These are phyloP conservation scores for Nothobranchius kuhntae DNA, from an alignment of 2,113 vertebrate species.

Conservation along the genomic window DNA sequence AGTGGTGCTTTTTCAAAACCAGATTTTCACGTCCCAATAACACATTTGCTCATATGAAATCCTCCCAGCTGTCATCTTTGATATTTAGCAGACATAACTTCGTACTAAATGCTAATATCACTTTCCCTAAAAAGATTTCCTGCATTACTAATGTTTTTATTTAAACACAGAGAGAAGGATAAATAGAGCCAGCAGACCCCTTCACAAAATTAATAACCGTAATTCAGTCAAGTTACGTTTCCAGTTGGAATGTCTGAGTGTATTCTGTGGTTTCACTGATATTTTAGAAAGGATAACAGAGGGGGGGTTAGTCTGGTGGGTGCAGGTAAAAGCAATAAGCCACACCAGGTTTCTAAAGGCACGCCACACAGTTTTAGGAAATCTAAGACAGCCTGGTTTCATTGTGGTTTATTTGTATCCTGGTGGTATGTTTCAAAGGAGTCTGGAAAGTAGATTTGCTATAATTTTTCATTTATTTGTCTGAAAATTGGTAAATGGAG, in stretches of 20 bases:
- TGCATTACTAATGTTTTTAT: slow-evolving; percentile 38
- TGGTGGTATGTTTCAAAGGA: slow-evolving; percentile 36
- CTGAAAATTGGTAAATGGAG: slow-evolving; percentile 10
- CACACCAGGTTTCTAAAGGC: slow-evolving; percentile 14
- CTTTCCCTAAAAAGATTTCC: slow-evolving; percentile 35
- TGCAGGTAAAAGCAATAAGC: slow-evolving; percentile 44
- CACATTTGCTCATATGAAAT: slow-evolving; percentile 39
- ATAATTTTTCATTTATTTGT: slow-evolving; percentile 18
- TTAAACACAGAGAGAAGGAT: slow-evolving; percentile 33
- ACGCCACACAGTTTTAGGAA: slow-evolving; percentile 23
- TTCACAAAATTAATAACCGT: slow-evolving; percentile 46
- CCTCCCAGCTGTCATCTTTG: slow-evolving; percentile 35
- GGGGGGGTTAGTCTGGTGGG: slow-evolving; percentile 30
- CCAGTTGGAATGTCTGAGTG: slow-evolving; percentile 44
- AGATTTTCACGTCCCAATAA: slow-evolving; percentile 34
- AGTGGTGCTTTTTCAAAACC: slow-evolving; percentile 35
- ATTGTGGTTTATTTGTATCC: slow-evolving; percentile 27
- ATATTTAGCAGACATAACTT: slow-evolving; percentile 31
- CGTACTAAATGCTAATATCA: slow-evolving; percentile 34
- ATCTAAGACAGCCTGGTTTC: slow-evolving; percentile 35
- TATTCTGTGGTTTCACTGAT: slow-evolving; percentile 47
- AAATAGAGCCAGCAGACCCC: slow-evolving; percentile 52
- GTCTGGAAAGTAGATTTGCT: slow-evolving; percentile 47
- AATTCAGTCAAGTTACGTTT: slow-evolving; percentile 55
- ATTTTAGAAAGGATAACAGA: slow-evolving; percentile 70